Evolutionary conservation across 1,140 invertebrate genomes (phyloP).

Genomic region (Hypothenemus hampei): DNA sequence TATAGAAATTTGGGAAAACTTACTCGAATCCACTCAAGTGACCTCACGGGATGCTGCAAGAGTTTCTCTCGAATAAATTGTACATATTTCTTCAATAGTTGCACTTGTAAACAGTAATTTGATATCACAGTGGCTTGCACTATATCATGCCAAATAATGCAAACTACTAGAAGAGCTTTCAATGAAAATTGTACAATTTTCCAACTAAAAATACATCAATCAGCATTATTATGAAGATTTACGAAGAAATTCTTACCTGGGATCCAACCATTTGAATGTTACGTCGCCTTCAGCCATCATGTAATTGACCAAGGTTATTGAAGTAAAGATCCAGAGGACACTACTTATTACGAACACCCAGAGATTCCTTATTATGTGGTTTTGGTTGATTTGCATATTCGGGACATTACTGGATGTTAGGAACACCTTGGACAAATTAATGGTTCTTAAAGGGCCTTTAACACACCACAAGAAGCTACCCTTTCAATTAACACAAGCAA

Average conservation of each 20-base stretch:
- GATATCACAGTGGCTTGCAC: slow-evolving; percentile 72
- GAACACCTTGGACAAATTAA: slow-evolving; percentile 58
- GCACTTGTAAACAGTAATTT: slow-evolving; percentile 75
- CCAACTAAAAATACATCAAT: slow-evolving; percentile 1
- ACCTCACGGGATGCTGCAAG: slow-evolving; percentile 62
- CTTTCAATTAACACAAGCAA: slow-evolving; percentile 86
- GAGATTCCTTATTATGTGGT: slow-evolving; percentile 58
- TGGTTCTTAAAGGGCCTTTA: slow-evolving; percentile 10
- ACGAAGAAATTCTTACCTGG: slow-evolving; percentile 42
- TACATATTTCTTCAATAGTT: slow-evolving; percentile 65
- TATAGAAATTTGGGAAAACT: slow-evolving; percentile 28
- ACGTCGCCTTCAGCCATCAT: slow-evolving; percentile 60
- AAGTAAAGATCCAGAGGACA: slow-evolving; percentile 61
- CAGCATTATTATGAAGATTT: slow-evolving; percentile 1
- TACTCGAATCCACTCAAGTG: slow-evolving; percentile 73
- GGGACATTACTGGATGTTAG: slow-evolving; percentile 60
- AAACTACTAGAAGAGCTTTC: slow-evolving; percentile 60
- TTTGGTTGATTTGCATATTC: slow-evolving; percentile 59
- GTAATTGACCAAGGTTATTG: slow-evolving; percentile 59
- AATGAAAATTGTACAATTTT: too few relatives aligned
- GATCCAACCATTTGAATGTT: slow-evolving; percentile 58
- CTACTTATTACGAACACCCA: slow-evolving; percentile 67
- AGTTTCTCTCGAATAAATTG: slow-evolving; percentile 64
- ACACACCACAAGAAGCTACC: slow-evolving; percentile 47
- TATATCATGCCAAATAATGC: slow-evolving; percentile 70